Percentiles rank a stretch among this genome's conserved stretches.
Conservation (phyloP, 2,888 invertebrate genomes). For the Elmis aenea region DNA sequence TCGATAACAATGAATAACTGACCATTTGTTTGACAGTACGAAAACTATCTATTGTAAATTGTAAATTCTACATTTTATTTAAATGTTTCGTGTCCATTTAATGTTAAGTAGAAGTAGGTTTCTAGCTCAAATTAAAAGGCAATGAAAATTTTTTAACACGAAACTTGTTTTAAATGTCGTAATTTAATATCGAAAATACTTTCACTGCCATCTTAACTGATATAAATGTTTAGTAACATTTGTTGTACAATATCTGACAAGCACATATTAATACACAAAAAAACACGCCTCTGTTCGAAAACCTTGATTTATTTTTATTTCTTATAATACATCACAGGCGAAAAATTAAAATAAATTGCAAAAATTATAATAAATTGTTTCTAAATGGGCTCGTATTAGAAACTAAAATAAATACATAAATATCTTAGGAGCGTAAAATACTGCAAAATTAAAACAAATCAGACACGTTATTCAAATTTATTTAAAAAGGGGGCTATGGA, state of each 20-base stretch:
- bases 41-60: background rate
- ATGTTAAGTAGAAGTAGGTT: constrained; percentile 18
- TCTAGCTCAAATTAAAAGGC: constrained; percentile 9
- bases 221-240: too few species aligned
- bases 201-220: too few species aligned
- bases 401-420: background rate
- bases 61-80: too few species aligned
- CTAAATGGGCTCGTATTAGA: background rate
- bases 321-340: constrained; percentile 14
- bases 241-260: too few species aligned
- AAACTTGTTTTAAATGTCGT: constrained; percentile 7
- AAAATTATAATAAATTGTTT: constrained; percentile 1
- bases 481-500: constrained; percentile 76
- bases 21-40: constrained; percentile 1
- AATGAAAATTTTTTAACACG: constrained; percentile 3
- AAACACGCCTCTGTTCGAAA: too few species aligned
- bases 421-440: background rate
- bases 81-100: too few species aligned
- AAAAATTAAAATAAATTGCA: constrained; percentile 6
- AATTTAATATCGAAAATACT: too few species aligned
- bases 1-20: too few species aligned
- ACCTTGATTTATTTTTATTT: too few species aligned
- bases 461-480: constrained; percentile 43
- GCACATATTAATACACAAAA: too few species aligned
- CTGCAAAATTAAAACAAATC: too few species aligned